phyloP scores from a whole-genome alignment of 2,113 vertebrate species.

The Piprites chloris region DNA sequence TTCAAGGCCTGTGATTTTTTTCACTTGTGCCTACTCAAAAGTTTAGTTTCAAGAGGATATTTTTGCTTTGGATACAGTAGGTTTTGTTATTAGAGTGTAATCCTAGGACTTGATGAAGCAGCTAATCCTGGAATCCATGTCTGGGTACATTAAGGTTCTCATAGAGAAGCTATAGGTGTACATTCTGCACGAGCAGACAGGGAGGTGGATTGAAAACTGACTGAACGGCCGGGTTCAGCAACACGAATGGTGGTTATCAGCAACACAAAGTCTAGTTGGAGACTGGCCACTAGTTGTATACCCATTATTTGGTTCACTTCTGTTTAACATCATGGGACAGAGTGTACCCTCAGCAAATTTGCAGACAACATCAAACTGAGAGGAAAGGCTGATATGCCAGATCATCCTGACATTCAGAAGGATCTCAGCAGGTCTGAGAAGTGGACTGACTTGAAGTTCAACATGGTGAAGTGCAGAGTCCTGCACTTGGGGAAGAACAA shows the following conservation, averaged over 20 bases:
- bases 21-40: neutral
- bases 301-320: neutral
- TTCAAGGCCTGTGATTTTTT: neutral
- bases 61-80: neutral
- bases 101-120: neutral
- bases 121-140: neutral
- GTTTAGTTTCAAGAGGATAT: neutral
- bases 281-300: neutral
- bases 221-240: neutral
- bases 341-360: neutral
- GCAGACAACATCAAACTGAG: neutral
- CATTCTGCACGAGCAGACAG: neutral
- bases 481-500: neutral
- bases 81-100: neutral
- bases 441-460: neutral
- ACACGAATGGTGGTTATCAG: neutral
- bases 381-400: neutral
- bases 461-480: neutral
- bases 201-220: neutral
- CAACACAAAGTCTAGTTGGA: neutral
- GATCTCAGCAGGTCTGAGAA: neutral
- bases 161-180: neutral
- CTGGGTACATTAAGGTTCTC: neutral
- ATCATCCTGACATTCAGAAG: neutral
- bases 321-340: neutral